These are phyloP conservation scores for Oreocharis arfaki DNA, from an alignment of 2,113 vertebrate genomes.

Conservation along the genomic window DNA sequence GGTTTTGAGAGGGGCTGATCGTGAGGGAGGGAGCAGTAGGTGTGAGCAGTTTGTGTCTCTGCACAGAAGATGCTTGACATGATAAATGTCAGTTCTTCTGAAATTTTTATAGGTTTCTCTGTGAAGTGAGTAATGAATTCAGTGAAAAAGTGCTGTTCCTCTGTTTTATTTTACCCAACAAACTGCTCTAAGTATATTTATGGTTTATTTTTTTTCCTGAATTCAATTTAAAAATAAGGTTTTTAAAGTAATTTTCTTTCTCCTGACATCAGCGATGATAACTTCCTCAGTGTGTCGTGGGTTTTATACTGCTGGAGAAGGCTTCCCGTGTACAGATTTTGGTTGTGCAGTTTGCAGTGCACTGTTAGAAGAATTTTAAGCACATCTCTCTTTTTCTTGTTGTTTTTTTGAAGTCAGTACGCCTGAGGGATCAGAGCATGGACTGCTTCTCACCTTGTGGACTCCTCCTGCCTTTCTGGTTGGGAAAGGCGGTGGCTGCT, in stretches of 20 bases:
- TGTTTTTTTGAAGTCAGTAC: not conserved
- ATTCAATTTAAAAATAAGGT: not conserved
- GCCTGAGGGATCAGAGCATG: not conserved
- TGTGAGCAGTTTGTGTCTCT: not conserved
- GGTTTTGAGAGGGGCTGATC: not conserved
- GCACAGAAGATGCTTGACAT: not conserved
- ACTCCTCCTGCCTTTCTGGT: not conserved
- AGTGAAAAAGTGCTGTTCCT: not conserved
- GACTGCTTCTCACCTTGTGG: not conserved
- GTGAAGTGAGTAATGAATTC: not conserved
- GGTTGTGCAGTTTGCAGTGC: not conserved
- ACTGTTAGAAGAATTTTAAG: conserved; percentile 6
- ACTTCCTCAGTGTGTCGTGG: not conserved
- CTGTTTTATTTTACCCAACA: not conserved
- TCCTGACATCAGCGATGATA: not conserved
- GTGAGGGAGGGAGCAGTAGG: not conserved
- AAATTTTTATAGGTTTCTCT: not conserved
- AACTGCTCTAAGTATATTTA: not conserved
- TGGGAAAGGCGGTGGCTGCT: not conserved
- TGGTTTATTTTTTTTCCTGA: not conserved
- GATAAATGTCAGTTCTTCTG: not conserved
- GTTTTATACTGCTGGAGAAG: not conserved
- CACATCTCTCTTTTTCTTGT: not conserved
- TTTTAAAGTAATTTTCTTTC: not conserved
- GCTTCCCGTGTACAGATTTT: not conserved